phyloP scores from a whole-genome alignment of 2,888 invertebrate genomes.

The Amiota minor region DNA sequence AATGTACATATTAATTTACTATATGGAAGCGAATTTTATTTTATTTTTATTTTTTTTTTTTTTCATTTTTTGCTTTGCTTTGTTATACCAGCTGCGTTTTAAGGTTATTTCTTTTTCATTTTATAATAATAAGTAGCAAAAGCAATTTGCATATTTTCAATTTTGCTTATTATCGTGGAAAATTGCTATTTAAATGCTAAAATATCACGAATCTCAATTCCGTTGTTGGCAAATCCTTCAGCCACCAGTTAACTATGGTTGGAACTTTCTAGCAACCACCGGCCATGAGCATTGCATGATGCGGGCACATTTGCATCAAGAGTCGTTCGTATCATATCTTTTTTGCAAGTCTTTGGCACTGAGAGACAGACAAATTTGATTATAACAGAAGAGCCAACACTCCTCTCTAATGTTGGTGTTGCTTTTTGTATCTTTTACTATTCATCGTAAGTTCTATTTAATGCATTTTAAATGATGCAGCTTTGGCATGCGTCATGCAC shows the following conservation, averaged over 20 bases:
- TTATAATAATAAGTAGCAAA: conserved; percentile 53
- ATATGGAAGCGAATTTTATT: background rate
- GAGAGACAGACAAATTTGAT: conserved; percentile 3
- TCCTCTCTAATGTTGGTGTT: background rate
- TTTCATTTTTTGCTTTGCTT: background rate
- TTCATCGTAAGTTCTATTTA: background rate
- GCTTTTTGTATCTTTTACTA: background rate
- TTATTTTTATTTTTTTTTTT: background rate
- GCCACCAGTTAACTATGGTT: conserved; percentile 17
- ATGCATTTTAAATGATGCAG: conserved; percentile 15
- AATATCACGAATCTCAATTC: conserved; percentile 55
- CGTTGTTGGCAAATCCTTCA: conserved; percentile 46
- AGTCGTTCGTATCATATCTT: background rate
- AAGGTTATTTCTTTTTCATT: background rate
- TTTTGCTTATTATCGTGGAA: conserved; percentile 59
- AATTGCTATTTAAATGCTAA: conserved; percentile 60
- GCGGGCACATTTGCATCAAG: conserved; percentile 12
- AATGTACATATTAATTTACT: conserved; percentile 18
- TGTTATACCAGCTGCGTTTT: background rate
- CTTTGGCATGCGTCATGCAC: background rate
- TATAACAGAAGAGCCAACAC: background rate
- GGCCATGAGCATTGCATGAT: background rate
- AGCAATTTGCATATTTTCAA: conserved; percentile 60
- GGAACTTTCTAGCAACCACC: conserved; percentile 36
- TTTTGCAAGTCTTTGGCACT: no score